Evolutionary conservation across 2,888 invertebrate species (phyloP), one percentile per base, ranked within the genome.

Genomic region (Amphipoea oculea): DNA sequence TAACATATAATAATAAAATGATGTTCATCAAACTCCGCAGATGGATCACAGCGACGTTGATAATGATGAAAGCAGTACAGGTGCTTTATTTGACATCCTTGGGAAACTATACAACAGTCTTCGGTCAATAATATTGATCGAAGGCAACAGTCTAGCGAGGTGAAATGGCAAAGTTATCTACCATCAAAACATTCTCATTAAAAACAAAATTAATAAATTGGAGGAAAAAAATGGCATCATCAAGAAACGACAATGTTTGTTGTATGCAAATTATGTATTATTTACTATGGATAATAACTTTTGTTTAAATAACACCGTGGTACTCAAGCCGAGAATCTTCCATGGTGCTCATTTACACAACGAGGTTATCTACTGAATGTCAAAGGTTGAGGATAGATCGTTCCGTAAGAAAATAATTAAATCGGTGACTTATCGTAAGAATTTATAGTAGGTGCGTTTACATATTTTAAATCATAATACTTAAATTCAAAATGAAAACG

Each of bases 351-450:
- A 54, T 51, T 82, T 75, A 51, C 51, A 73, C 40, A 87, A 77
- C 51, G 12, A 87, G 57, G 42, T 86, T 83, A 88, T 88, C 79
- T 79, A 73, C 20, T n/a, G 14, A 78, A 87, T 76, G 86, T 76
- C 79, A 86, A 66, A 86, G 86, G 83, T 86, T 76, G 67, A 68
- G 63, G 67, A 63, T 67, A 76, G 67, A 79, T 77, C 65, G 62
- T 57, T 69, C 54, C 57, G 42, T 66, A 40, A 65, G 48, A 63
- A 67, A 77, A 72, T 71, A 65, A 69, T 66, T 68, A 54, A 48
- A 7, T 14, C 20, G 0, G 17, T 20, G 23, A 42, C 14, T 36
- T 70, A 76, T 14, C 40, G n/a, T 5, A n/a, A 51, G 1, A 69
- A 69, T 63, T 65, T 65, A 66, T 69, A 36, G 12, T 73, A 17